A percentile compares a stretch with the other conserved stretches of the same genome.
These are phyloP conservation scores for Ptychodera flava DNA, from an alignment of 35 echinoderm and acorn worm species.

Conservation along the genomic window DNA sequence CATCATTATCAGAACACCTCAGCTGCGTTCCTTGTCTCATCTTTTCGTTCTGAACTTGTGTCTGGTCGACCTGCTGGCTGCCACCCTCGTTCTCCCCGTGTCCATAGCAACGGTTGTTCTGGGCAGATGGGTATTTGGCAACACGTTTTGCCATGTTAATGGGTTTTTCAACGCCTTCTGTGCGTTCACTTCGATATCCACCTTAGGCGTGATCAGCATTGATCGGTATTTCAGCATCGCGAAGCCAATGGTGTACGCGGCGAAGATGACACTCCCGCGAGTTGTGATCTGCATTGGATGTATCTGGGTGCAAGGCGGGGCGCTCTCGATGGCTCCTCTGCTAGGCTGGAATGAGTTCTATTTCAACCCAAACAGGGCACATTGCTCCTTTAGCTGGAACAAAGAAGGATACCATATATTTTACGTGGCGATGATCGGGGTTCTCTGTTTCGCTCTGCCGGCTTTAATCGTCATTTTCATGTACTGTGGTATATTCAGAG, in stretches of 20 bases:
- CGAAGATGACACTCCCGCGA: slow-evolving; percentile 35
- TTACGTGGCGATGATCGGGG: slow-evolving; percentile 40
- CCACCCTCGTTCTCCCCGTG: slow-evolving; percentile 51
- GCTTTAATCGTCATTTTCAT: slow-evolving; percentile 46
- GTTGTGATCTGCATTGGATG: slow-evolving; percentile 26
- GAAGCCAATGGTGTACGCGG: slow-evolving; percentile 60
- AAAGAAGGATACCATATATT: slow-evolving; percentile 31
- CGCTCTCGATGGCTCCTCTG: slow-evolving; percentile 46
- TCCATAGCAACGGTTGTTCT: slow-evolving; percentile 42
- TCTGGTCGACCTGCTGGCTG: slow-evolving; percentile 55
- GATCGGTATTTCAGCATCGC: slow-evolving; percentile 80
- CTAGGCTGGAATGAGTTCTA: slow-evolving; percentile 53
- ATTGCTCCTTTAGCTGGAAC: slow-evolving; percentile 78
- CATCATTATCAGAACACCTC: slow-evolving; percentile 60
- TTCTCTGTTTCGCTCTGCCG: slow-evolving; percentile 71
- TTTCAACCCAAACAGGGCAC: slow-evolving; percentile 55
- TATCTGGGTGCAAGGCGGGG: slow-evolving; percentile 62
- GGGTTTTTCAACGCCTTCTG: slow-evolving; percentile 72
- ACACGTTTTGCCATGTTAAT: slow-evolving; percentile 58
- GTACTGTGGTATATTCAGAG: slow-evolving; percentile 62
- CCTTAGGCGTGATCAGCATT: slow-evolving; percentile 63
- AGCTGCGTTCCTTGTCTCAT: slow-evolving; percentile 65
- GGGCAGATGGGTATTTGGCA: slow-evolving; percentile 57
- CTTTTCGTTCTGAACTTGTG: slow-evolving; percentile 67
- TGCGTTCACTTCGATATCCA: slow-evolving; percentile 54